Percentiles rank a stretch among this genome's conserved stretches.
Evolutionary conservation across 2,113 vertebrate species (phyloP).

Genomic region (Malurus elegans): DNA sequence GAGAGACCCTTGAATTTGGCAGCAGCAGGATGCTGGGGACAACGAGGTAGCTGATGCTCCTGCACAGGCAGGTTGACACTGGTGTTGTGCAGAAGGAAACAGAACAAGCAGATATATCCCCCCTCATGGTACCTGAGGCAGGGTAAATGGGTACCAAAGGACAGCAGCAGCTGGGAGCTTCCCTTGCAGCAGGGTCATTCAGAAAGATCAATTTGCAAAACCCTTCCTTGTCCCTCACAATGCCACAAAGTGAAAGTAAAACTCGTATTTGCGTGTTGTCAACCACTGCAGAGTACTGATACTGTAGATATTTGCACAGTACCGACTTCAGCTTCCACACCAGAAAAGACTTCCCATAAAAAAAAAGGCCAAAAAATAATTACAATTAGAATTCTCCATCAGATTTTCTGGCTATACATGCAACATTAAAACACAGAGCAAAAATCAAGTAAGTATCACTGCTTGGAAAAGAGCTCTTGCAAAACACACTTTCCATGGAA

Average conservation of each 20-base stretch:
- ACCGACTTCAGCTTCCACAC: neutral
- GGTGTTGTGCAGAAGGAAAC: accelerated
- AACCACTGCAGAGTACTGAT: neutral
- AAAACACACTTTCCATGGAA: neutral
- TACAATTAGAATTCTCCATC: no score
- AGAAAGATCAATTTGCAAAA: neutral
- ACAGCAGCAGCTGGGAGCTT: accelerated
- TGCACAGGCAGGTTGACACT: neutral
- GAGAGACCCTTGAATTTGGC: neutral
- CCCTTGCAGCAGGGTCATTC: neutral
- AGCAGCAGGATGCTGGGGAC: neutral
- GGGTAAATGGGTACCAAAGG: accelerated
- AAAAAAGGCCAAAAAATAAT: accelerated
- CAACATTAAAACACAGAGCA: neutral
- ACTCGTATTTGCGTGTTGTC: neutral
- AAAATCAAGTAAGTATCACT: neutral
- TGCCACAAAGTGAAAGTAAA: slow-evolving; percentile 1
- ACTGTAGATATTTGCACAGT: accelerated
- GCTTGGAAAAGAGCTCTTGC: neutral
- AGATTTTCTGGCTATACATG: neutral
- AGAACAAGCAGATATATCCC: accelerated
- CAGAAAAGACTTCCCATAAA: neutral
- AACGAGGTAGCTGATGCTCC: accelerated
- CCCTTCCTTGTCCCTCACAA: neutral
- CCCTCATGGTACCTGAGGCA: accelerated